These are phyloP conservation scores for Iguana delicatissima DNA, from an alignment of 2,797 vertebrate species.

Conservation along the genomic window DNA sequence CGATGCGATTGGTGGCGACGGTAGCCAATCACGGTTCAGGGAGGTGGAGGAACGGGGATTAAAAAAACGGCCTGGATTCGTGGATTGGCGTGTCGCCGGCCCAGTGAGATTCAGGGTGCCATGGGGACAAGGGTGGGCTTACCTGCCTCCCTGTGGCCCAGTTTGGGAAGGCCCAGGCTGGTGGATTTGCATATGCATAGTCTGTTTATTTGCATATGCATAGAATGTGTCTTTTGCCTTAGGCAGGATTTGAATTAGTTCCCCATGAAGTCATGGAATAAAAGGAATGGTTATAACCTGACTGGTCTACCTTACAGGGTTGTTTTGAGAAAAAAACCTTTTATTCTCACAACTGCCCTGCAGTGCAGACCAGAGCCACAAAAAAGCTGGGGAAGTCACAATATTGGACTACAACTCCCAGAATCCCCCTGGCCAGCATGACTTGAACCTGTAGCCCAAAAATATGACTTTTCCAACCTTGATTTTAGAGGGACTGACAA, in stretches of 20 bases:
- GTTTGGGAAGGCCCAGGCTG: no score
- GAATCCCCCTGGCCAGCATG: neutral
- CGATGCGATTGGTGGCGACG: neutral
- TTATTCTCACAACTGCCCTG: neutral
- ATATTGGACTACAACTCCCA: neutral
- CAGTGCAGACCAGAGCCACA: neutral
- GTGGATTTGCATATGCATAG: no score
- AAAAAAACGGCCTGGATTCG: no score
- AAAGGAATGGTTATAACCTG: no score
- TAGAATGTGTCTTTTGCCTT: no score
- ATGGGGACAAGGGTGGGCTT: neutral
- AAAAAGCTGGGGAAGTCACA: neutral
- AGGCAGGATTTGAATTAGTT: no score
- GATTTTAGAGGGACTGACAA: no score
- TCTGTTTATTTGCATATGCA: neutral
- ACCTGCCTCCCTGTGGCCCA: neutral
- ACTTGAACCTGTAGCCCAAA: no score
- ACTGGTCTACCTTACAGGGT: no score
- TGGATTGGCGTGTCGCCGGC: neutral
- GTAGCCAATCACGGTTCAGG: neutral
- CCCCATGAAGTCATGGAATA: neutral
- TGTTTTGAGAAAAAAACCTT: no score
- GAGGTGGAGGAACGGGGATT: no score
- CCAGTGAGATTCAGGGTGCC: conserved; percentile 5
- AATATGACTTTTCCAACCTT: no score